Evolutionary conservation across 2,797 vertebrate genomes (phyloP), one percentile per base, ranked within the genome.

Genomic region (Epinephelus malabaricus): DNA sequence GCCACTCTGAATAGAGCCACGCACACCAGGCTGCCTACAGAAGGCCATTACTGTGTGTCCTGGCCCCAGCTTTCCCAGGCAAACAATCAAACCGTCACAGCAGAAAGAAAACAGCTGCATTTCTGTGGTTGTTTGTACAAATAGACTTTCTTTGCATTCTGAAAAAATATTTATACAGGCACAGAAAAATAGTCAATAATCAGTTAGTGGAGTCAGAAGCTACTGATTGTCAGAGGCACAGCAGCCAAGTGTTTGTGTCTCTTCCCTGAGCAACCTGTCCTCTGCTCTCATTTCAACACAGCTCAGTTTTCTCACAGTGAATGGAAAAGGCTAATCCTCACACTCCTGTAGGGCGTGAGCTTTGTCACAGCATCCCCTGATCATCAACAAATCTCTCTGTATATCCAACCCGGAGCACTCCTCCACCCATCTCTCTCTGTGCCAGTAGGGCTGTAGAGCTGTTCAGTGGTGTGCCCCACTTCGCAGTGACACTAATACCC

Each of bases 21-120:
- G 13, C 82, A 90, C 87, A 86, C 62, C 69, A 70, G 34, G 53
- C 92, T 87, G 89, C 90, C 91, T 86, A 90, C 90, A 83, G 88
- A 88, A 76, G 86, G 86, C 79, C 90, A 83, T 78, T 56, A 73
- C 85, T 73, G 81, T 69, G 79, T n/a, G 78, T 79, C 60, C 47
- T 19, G 70, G 73, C 81, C 79, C 62, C 80, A 14, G 74, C 77
- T 82, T 67, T 78, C 81, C 67, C 74, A 80, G 40, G 70, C 68
- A 53, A 82, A 90, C 87, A 90, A 87, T 89, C 70, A 67, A 56
- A 66, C 81, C n/a, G n/a, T 78, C 81, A 83, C 73, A 83, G 65
- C 70, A 80, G 47, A 85, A 5, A 67, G 50, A 80, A 82, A 83
- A 78, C 64, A 54, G 47, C 54, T 71, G 51, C 19, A 17, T 63